These are phyloP conservation scores for Bedellia somnulentella DNA, from an alignment of 2,888 invertebrate genomes.

Conservation along the genomic window DNA sequence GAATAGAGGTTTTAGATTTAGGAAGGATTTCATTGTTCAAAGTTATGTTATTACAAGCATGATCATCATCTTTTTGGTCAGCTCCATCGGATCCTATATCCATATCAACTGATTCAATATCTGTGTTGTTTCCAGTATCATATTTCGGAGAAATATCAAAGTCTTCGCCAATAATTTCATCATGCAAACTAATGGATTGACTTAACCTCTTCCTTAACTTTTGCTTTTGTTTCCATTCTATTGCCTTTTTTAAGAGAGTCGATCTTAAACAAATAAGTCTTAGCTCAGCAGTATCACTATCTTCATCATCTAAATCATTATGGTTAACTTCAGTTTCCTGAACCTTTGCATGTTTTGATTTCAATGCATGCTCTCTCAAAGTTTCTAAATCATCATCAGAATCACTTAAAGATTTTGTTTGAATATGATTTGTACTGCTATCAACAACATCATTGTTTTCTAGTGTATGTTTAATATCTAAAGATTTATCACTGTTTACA, in stretches of 20 bases:
- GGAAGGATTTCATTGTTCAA: no score
- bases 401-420: no score
- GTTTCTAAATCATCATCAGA: conserved; percentile 52
- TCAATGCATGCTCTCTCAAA: conserved; percentile 41
- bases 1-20: no score
- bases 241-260: conserved; percentile 67
- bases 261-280: conserved; percentile 69
- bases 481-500: background rate
- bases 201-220: conserved; percentile 36
- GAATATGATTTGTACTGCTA: background rate
- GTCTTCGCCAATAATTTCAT: conserved; percentile 21
- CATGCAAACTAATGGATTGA: conserved; percentile 27
- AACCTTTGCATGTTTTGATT: conserved; percentile 34
- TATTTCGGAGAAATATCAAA: conserved; percentile 16
- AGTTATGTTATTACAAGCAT: no score
- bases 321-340: conserved; percentile 14
- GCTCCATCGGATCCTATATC: conserved; percentile 46
- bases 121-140: conserved; percentile 38
- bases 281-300: conserved; percentile 64
- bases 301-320: conserved; percentile 45
- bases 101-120: conserved; percentile 55
- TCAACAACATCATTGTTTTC: conserved; percentile 10
- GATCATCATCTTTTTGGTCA: conserved; percentile 9
- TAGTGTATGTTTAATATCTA: conserved; percentile 1
- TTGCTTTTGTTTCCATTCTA: conserved; percentile 55